A percentile compares a stretch with the other conserved stretches of the same genome.
Conservation (phyloP, 2,113 vertebrate species). For the Glaucidium brasilianum region DNA sequence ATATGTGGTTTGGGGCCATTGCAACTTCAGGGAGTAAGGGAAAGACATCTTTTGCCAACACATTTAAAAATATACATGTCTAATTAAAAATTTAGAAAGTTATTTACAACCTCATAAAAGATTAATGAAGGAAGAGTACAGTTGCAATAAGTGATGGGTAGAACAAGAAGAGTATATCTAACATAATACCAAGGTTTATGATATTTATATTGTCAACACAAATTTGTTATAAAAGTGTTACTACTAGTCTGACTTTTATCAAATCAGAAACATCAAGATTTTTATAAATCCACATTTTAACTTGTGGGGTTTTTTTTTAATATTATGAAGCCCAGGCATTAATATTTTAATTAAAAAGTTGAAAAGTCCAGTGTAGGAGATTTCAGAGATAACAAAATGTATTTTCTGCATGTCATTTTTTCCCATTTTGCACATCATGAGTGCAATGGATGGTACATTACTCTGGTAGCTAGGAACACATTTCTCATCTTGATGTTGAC, state of each 20-base stretch:
- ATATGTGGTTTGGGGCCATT: neutral
- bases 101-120: neutral
- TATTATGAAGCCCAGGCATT: neutral
- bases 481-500: neutral
- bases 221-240: neutral
- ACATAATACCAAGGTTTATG: neutral
- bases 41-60: neutral
- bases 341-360: neutral
- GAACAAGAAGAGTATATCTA: neutral
- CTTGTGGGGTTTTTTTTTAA: accelerated
- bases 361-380: neutral
- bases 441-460: neutral
- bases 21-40: neutral
- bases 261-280: neutral
- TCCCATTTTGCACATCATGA: neutral
- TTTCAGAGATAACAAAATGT: neutral
- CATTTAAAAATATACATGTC: neutral
- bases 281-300: neutral
- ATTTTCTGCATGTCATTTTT: neutral
- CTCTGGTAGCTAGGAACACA: neutral
- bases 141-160: neutral
- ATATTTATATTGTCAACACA: neutral
- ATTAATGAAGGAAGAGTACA: neutral
- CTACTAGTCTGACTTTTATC: neutral
- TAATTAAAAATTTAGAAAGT: neutral